Conservation (phyloP, 2,113 vertebrate genomes). For the human region GRCh38 chr12:15150501-15151000, state of each 20-base stretch:
- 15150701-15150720: not conserved
- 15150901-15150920: slow-evolving; percentile 5
- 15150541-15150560: not conserved
- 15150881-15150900: slow-evolving; percentile 38
- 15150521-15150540: not conserved
- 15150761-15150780: not conserved
- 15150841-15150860: not conserved
- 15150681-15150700: not conserved
- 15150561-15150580: not conserved
- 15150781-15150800: not conserved
- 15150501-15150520: not conserved
- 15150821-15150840: not conserved
- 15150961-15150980: not conserved
- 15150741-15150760: not conserved
- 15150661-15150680: not conserved
- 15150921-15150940: slow-evolving; percentile 34
- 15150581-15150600: slow-evolving; percentile 36
- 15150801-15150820: not conserved
- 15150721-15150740: not conserved
- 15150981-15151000: not conserved
- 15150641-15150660: not conserved
- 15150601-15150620: not conserved
- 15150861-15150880: not conserved
- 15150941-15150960: slow-evolving; percentile 37
- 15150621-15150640: not conserved